These are phyloP conservation scores for Perizoma affinitatum DNA, from an alignment of 2,888 invertebrate genomes.

Conservation along the genomic window DNA sequence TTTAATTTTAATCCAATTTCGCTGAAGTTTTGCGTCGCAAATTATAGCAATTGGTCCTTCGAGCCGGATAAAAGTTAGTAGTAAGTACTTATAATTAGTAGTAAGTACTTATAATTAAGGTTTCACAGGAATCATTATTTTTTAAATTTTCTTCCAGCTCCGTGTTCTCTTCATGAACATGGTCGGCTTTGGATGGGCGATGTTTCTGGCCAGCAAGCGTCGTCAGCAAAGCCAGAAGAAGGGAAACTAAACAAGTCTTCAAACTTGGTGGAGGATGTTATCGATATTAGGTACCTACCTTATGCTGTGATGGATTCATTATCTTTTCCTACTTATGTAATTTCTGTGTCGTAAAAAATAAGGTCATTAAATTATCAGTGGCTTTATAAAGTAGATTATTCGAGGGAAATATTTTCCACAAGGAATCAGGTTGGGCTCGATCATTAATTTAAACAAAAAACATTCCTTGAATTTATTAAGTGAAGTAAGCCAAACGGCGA, in stretches of 20 bases:
- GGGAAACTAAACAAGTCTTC: slow-evolving; percentile 40
- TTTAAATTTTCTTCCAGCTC: slow-evolving; percentile 78
- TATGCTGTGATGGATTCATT: slow-evolving; percentile 36
- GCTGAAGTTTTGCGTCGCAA: too few relatives aligned
- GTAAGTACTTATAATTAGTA: too few relatives aligned
- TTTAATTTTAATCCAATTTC: too few relatives aligned
- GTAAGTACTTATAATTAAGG: too few relatives aligned
- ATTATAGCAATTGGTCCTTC: too few relatives aligned
- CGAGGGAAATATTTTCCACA: neutral
- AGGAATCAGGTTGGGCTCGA: neutral
- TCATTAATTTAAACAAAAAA: neutral
- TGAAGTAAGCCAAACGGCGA: too few relatives aligned
- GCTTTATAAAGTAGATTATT: slow-evolving; percentile 6
- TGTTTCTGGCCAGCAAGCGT: slow-evolving; percentile 89
- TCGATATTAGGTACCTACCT: too few relatives aligned
- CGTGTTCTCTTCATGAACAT: slow-evolving; percentile 89
- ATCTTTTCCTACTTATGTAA: slow-evolving; percentile 17
- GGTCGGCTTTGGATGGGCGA: slow-evolving; percentile 91
- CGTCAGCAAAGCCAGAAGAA: slow-evolving; percentile 78
- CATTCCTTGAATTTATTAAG: slow-evolving; percentile 8
- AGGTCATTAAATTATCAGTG: slow-evolving; percentile 17
- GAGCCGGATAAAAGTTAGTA: too few relatives aligned
- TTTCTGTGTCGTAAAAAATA: slow-evolving; percentile 18
- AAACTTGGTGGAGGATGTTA: slow-evolving; percentile 41
- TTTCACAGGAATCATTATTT: too few relatives aligned